Conservation (phyloP, 1,140 invertebrate genomes). For the Atopsyche davidsoni region DNA sequence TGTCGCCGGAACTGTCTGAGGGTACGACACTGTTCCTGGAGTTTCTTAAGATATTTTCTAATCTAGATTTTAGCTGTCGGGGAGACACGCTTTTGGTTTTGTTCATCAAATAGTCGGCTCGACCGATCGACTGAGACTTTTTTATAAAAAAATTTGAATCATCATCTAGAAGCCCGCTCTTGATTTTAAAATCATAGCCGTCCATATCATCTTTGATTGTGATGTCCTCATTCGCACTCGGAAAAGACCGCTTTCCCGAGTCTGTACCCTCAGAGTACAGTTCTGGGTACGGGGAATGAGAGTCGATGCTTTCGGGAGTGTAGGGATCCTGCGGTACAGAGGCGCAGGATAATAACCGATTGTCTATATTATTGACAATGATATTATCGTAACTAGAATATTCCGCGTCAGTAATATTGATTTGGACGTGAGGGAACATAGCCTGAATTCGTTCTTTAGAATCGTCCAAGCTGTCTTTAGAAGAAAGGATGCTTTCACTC, state of each 20-base stretch:
- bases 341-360: conserved; percentile 41
- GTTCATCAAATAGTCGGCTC: conserved; percentile 24
- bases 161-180: conserved; percentile 17
- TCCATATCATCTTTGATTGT: conserved; percentile 30
- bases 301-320: conserved; percentile 70
- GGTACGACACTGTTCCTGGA: conserved; percentile 14
- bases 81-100: conserved; percentile 51
- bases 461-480: conserved; percentile 12
- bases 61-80: conserved; percentile 47
- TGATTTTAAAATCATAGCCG: conserved; percentile 27
- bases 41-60: conserved; percentile 34
- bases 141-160: conserved; percentile 20
- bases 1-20: conserved; percentile 11
- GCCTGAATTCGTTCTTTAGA: conserved; percentile 17
- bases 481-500: no score
- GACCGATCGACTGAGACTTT: conserved; percentile 19
- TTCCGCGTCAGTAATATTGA: conserved; percentile 47
- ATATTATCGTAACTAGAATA: conserved; percentile 40
- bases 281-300: conserved; percentile 60
- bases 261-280: conserved; percentile 32
- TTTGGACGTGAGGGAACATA: conserved; percentile 45
- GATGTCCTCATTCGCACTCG: conserved; percentile 23
- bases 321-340: conserved; percentile 58
- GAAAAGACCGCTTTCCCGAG: conserved; percentile 26
- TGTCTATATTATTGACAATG: conserved; percentile 51